Evolutionary conservation across 2,113 vertebrate genomes (phyloP).

Genomic region (Sarotherodon lohbergeri): DNA sequence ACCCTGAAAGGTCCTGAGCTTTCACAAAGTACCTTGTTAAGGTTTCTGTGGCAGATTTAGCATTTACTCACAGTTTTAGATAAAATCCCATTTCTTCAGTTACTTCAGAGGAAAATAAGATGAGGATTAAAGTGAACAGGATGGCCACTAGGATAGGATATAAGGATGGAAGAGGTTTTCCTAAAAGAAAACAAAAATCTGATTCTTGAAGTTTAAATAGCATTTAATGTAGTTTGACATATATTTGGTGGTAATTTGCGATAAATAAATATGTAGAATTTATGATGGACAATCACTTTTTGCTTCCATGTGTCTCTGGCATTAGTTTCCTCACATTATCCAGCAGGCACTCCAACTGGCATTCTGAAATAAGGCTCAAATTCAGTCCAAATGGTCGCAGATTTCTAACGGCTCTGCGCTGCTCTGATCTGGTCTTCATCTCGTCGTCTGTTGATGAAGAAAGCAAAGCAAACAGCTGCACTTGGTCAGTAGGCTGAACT

Average conservation of each 20-base stretch:
- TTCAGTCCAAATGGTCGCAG: not conserved
- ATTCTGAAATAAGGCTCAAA: not conserved
- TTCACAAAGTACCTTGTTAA: not conserved
- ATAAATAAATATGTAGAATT: not conserved
- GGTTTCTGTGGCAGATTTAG: not conserved
- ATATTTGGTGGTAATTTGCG: not conserved
- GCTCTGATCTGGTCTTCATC: conserved; percentile 1
- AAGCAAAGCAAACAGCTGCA: not conserved
- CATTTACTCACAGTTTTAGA: not conserved
- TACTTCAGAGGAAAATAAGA: not conserved
- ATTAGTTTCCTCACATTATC: not conserved
- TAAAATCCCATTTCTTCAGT: not conserved
- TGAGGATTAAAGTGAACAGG: not conserved
- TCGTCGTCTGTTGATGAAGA: not conserved
- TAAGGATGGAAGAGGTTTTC: not conserved
- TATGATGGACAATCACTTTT: not conserved
- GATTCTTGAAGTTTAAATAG: not conserved
- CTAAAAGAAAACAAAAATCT: not conserved
- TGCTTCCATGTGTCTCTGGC: not conserved
- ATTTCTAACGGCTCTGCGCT: not conserved
- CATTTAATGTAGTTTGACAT: not conserved
- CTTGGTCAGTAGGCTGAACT: not conserved
- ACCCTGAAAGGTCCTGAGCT: not conserved
- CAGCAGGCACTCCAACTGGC: not conserved
- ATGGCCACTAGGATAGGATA: not conserved